Evolutionary conservation across 2,113 vertebrate genomes (phyloP), one percentile per base, ranked within the genome.

Genomic region (Paraplagusia blochii): DNA sequence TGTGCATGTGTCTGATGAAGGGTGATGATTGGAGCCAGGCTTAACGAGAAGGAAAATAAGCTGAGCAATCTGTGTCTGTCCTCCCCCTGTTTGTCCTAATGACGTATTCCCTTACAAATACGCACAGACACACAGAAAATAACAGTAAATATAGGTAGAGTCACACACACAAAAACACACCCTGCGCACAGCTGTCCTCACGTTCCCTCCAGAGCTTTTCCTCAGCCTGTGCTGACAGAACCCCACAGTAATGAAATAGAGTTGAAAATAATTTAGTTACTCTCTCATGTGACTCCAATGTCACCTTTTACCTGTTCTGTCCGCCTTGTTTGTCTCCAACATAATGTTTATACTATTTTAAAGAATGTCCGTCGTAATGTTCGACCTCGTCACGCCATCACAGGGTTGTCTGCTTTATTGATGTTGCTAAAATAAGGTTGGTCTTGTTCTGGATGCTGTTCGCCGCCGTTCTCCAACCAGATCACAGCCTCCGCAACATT

Each of bases 21-120:
- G 65, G 61, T 19, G 79, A 75, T 72, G 67, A 59, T 53, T 11
- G 48, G 58, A 64, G 65, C 8, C 46, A 74, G 72, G 58, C 53
- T 64, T 84, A 82, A 82, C 69, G 58, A 84, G 66, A 60, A 80
- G 62, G 72, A 77, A 83, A 80, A 81, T 77, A 71, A 83, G 79
- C 78, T 80, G 79, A 83, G 78, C 66, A 79, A 80, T 85, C 72
- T 76, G 73, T 77, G 67, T 76, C 72, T 74, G 65, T 78, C 69
- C 59, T 79, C 3, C 6, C 69, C 48, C 47, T 68, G 49, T 51
- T 34, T 58, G 33, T 62, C 39, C 51, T 60, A 62, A 16, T 66
- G 48, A 69, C 52, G 55, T 55, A 75, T 62, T 61, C 49, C 34
- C 15, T 42, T 35, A 53, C 50, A 22, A 47, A 46, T 47, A 47